Conservation (phyloP, 1,140 invertebrate species). For the Diploscapter pachys region DNA sequence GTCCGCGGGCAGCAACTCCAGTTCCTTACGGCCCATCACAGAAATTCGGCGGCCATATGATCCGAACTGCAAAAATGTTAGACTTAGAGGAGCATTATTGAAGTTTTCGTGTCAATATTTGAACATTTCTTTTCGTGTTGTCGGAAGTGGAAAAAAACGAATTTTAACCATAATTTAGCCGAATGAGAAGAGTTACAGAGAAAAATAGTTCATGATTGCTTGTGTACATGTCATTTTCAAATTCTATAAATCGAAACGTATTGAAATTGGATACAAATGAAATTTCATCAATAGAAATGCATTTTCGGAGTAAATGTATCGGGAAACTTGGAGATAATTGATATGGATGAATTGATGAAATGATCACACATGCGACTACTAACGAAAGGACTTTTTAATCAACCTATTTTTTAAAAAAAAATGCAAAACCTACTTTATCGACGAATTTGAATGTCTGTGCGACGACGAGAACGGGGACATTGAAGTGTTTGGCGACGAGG, state of each 20-base stretch:
- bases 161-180: slow-evolving; percentile 1
- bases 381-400: slow-evolving; percentile 1
- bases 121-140: not conserved
- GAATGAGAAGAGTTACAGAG: too few species aligned
- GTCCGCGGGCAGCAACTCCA: slow-evolving; percentile 36
- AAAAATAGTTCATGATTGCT: not conserved
- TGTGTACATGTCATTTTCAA: slow-evolving; percentile 3
- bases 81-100: slow-evolving; percentile 1
- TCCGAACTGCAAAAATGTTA: slow-evolving; percentile 6
- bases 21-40: slow-evolving; percentile 22
- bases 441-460: slow-evolving; percentile 41
- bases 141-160: not conserved
- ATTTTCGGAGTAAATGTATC: slow-evolving; percentile 9
- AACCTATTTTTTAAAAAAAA: not conserved
- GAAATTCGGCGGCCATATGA: not conserved
- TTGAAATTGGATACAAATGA: not conserved
- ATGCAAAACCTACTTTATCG: slow-evolving; percentile 33
- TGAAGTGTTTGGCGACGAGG: slow-evolving; percentile 27
- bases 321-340: slow-evolving; percentile 13
- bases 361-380: not conserved
- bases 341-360: slow-evolving; percentile 3
- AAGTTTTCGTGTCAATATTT: slow-evolving; percentile 4
- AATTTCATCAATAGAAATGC: not conserved
- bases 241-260: not conserved
- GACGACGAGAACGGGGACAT: slow-evolving; percentile 35